Evolutionary conservation across 1,140 invertebrate species (phyloP), one percentile per base, ranked within the genome.

Genomic region (Callitettix versicolor): DNA sequence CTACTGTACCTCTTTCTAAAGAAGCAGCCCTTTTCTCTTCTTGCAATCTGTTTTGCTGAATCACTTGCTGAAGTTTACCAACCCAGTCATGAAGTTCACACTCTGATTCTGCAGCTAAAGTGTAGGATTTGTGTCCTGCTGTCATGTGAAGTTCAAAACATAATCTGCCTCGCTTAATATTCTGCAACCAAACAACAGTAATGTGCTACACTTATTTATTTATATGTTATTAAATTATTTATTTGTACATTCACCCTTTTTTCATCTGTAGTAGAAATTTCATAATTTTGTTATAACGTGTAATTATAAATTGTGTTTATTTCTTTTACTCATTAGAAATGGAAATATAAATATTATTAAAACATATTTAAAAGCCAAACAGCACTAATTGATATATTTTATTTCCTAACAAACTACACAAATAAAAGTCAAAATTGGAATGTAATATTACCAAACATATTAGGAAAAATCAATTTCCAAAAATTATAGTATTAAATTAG

Each of bases 121-220:
- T 79, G 64, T 88, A 90, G 0, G 85, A 86, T 67, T 89, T 89
- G 56, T 85, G 80, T 26, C 82, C 83, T 12, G 85, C 82, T 21
- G 81, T 81, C 85, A 92, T 91, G 57, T 83, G 78, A 22, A 95
- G 68, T 68, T 95, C 91, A 72, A 95, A 94, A 69, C 86, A 88
- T 67, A 79, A 85, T 61, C 85, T 79, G n/a, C 88, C 88, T 59
- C 87, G 78, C 72, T 91, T 90, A 26, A 81, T 69, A 74, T 89
- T 92, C 85, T 90, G 64, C 34, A 71, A 73, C 48, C 53, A 40
- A 20, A n/a, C n/a, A n/a, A n/a, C n/a, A n/a, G n/a, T n/a, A n/a
- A n/a, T n/a, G n/a, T n/a, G n/a, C n/a, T n/a, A 58, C 53, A 56
- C 58, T 6, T 48, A 4, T 33, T 56, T 15, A 52, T 7, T 7